Evolutionary conservation across 92 coral and sea anemone species (phyloP).

Genomic region (Ricordea florida): DNA sequence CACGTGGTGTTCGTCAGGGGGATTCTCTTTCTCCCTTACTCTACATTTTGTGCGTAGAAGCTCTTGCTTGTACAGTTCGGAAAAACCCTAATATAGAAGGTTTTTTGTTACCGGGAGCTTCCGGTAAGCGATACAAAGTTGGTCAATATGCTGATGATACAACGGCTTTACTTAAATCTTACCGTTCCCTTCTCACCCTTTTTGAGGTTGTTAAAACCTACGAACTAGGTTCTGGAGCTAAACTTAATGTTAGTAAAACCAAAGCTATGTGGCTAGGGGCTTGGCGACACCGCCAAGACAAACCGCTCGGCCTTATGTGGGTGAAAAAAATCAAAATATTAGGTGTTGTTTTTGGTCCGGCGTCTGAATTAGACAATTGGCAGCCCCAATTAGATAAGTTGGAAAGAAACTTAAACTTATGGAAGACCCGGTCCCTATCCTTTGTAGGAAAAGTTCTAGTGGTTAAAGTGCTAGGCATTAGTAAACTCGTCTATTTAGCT

Average conservation of each 20-base stretch:
- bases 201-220: not conserved
- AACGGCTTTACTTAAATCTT: not conserved
- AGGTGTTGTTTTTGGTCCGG: not conserved
- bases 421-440: not conserved
- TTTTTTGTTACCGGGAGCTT: not conserved
- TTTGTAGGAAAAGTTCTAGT: not conserved
- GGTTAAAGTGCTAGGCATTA: not conserved
- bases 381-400: not conserved
- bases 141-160: conserved; percentile 19
- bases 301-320: too few species aligned
- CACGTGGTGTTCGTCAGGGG: not conserved
- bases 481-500: not conserved
- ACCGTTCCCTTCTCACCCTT: not conserved
- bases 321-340: too few species aligned
- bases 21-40: not conserved
- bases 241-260: not conserved
- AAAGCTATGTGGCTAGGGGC: conserved; percentile 17
- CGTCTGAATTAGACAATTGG: conserved; percentile 1
- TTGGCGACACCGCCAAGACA: not conserved
- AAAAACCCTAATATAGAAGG: not conserved
- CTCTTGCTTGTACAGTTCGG: not conserved
- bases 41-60: not conserved
- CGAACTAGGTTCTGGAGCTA: not conserved
- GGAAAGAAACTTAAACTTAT: not conserved
- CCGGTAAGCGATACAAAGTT: not conserved